Evolutionary conservation across 2,113 vertebrate species (phyloP).

Genomic region (Acrocephalus arundinaceus): DNA sequence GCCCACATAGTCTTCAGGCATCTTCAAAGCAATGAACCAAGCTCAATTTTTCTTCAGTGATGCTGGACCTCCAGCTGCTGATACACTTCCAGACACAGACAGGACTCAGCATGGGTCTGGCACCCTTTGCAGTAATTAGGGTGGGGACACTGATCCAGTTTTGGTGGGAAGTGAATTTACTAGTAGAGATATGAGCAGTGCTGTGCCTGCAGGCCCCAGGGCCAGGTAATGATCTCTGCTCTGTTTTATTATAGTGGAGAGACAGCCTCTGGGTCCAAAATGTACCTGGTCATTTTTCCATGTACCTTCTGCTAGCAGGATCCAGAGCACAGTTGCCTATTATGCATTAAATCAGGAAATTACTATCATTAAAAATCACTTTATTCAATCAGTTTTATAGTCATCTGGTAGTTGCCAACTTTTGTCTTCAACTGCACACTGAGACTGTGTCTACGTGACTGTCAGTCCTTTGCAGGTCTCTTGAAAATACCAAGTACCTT

Average conservation of each 20-base stretch:
- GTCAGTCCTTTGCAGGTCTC: not conserved
- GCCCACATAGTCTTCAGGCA: not conserved
- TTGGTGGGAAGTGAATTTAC: not conserved
- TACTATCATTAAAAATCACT: not conserved
- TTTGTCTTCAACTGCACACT: not conserved
- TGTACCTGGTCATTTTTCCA: not conserved
- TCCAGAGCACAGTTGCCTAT: not conserved
- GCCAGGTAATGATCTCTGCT: not conserved
- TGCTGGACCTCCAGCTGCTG: not conserved
- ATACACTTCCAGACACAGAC: accelerated
- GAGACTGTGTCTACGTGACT: not conserved
- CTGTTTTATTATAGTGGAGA: not conserved
- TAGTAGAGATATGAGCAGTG: not conserved
- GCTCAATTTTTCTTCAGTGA: not conserved
- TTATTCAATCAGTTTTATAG: not conserved
- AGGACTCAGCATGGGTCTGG: not conserved
- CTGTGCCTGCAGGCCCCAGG: not conserved
- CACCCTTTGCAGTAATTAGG: not conserved
- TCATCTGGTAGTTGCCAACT: not conserved
- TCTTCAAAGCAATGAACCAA: not conserved
- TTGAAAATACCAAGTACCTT: not conserved
- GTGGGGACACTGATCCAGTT: not conserved
- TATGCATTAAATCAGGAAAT: not conserved
- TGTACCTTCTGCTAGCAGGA: not conserved
- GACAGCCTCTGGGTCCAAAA: not conserved